These are phyloP conservation scores for Sarcophaga caerulescens DNA, from an alignment of 2,888 invertebrate species.

Conservation along the genomic window DNA sequence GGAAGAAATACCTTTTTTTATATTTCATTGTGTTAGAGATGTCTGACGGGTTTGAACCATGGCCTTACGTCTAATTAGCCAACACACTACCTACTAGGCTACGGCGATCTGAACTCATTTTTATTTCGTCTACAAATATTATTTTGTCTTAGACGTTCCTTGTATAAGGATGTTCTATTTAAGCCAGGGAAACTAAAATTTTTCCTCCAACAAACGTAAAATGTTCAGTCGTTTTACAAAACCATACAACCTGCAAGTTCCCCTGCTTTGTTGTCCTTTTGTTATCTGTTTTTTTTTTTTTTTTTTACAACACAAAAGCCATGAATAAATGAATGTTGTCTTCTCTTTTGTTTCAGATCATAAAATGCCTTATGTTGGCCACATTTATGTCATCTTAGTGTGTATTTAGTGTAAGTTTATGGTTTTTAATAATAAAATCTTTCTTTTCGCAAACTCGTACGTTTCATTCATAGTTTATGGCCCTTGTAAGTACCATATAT, in stretches of 20 bases:
- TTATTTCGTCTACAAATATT: neutral
- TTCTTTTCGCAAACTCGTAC: slow-evolving; percentile 38
- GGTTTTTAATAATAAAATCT: slow-evolving; percentile 70
- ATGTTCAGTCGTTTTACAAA: slow-evolving; percentile 20
- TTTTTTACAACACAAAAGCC: slow-evolving; percentile 2
- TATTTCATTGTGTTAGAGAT: no score
- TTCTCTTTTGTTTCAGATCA: slow-evolving; percentile 56
- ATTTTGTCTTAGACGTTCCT: slow-evolving; percentile 9
- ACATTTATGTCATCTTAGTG: slow-evolving; percentile 69
- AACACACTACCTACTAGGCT: no score
- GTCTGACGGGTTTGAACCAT: no score
- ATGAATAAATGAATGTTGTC: neutral
- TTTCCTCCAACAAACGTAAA: neutral
- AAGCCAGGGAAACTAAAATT: neutral
- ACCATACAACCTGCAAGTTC: slow-evolving; percentile 8
- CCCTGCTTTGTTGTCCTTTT: slow-evolving; percentile 22
- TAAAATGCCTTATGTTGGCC: slow-evolving; percentile 69
- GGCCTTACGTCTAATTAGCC: no score
- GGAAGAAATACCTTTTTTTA: no score
- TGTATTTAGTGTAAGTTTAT: slow-evolving; percentile 71
- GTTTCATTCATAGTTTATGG: slow-evolving; percentile 62
- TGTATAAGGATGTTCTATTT: slow-evolving; percentile 44
- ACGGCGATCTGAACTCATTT: neutral
- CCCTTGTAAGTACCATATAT: neutral
- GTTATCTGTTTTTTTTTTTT: neutral